These are phyloP conservation scores for Hyperopisus bebe DNA, from an alignment of 2,113 vertebrate genomes.

Conservation along the genomic window DNA sequence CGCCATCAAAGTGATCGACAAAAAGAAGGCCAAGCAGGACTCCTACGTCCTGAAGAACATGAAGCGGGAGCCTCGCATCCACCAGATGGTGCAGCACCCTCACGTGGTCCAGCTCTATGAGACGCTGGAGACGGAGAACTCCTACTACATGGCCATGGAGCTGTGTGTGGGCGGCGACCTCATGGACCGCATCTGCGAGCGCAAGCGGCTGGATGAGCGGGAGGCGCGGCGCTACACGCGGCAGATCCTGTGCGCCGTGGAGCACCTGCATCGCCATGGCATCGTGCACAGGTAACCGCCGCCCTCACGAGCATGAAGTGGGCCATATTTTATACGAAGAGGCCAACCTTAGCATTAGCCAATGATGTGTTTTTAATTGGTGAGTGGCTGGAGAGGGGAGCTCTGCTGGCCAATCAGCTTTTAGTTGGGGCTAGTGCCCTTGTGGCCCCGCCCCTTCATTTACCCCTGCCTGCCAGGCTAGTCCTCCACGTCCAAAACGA, in stretches of 20 bases:
- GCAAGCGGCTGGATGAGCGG: constrained; percentile 65
- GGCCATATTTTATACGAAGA: neutral
- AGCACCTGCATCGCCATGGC: constrained; percentile 64
- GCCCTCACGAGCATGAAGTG: neutral
- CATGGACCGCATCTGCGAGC: constrained; percentile 72
- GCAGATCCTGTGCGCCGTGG: constrained; percentile 70
- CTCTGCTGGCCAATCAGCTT: neutral
- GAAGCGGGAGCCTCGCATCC: constrained; percentile 69
- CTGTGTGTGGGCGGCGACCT: constrained; percentile 70
- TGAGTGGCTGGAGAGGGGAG: neutral
- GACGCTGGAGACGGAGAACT: constrained; percentile 76
- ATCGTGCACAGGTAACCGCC: constrained; percentile 67
- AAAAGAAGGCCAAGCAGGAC: constrained; percentile 75
- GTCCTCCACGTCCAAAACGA: neutral
- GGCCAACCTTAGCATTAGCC: neutral
- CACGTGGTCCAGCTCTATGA: constrained; percentile 65
- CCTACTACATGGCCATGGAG: constrained; percentile 78
- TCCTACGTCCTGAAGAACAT: constrained; percentile 73
- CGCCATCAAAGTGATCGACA: constrained; percentile 77
- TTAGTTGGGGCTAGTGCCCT: neutral
- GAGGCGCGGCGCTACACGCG: constrained; percentile 68
- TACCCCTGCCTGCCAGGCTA: neutral
- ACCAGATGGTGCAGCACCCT: constrained; percentile 75
- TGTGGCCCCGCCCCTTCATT: neutral
- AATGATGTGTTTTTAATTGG: neutral